Conservation (phyloP, 2,888 invertebrate species). For the Hoplodrina ambigua region DNA sequence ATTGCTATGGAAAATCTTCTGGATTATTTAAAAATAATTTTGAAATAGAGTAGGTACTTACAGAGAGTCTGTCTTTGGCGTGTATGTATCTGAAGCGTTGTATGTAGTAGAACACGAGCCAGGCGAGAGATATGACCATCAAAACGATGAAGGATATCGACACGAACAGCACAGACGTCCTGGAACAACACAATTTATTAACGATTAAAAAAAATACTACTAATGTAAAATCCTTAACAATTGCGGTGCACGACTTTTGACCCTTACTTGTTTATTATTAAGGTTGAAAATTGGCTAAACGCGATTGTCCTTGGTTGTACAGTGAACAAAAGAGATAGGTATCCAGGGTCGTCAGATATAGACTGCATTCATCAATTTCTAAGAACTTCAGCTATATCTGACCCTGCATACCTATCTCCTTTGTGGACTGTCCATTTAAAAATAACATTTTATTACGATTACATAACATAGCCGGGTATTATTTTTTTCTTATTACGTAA, state of each 20-base stretch:
- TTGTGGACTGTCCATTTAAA: background rate
- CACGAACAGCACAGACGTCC: slow-evolving; percentile 98
- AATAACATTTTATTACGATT: background rate
- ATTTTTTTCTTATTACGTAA: slow-evolving; percentile 1
- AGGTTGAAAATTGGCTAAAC: too few relatives aligned
- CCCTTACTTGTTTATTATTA: too few relatives aligned
- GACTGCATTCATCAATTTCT: too few relatives aligned
- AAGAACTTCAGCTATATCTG: too few relatives aligned
- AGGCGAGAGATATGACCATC: slow-evolving; percentile 98
- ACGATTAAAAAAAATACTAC: background rate
- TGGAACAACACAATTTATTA: slow-evolving; percentile 77
- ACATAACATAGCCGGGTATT: background rate
- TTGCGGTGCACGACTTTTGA: too few relatives aligned
- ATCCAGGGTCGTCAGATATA: too few relatives aligned
- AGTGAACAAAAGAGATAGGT: too few relatives aligned
- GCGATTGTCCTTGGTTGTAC: too few relatives aligned
- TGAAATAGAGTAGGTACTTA: slow-evolving; percentile 81
- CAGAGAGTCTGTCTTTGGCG: slow-evolving; percentile 98
- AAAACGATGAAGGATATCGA: slow-evolving; percentile 98
- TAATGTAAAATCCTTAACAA: too few relatives aligned
- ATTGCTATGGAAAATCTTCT: too few relatives aligned
- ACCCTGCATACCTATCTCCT: too few relatives aligned
- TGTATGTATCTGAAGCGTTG: slow-evolving; percentile 98
- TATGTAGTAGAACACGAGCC: slow-evolving; percentile 99
- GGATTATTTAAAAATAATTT: background rate